Percentiles rank a stretch among this genome's conserved stretches.
phyloP scores from a whole-genome alignment of 2,888 invertebrate species.

The Xylota sylvarum region DNA sequence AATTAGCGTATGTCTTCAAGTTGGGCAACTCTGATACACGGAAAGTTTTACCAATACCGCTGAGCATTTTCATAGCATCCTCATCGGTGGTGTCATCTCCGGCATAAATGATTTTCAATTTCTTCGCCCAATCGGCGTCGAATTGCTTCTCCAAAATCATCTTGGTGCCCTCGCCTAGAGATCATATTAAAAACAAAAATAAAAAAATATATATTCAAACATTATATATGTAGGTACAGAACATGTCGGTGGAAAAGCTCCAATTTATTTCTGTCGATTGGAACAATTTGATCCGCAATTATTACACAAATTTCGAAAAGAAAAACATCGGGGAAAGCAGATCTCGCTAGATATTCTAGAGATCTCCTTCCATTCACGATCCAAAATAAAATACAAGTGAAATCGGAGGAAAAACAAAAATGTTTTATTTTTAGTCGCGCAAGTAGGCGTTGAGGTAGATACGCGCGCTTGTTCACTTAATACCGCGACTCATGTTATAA shows the following conservation, averaged over 20 bases:
- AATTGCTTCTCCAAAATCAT: conserved; percentile 91
- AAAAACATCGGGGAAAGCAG: conserved; percentile 38
- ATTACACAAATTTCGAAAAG: conserved; percentile 28
- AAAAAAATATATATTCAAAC: not conserved
- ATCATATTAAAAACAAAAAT: not conserved
- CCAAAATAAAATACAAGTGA: conserved; percentile 73
- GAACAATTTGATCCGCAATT: conserved; percentile 61
- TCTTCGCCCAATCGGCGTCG: conserved; percentile 91
- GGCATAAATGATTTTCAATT: conserved; percentile 92
- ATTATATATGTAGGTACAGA: not conserved
- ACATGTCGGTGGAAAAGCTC: conserved; percentile 37
- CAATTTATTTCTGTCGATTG: conserved; percentile 62
- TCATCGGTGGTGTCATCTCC: conserved; percentile 96
- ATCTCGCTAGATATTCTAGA: conserved; percentile 27
- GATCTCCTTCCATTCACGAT: conserved; percentile 63
- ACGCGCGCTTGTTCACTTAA: conserved; percentile 56
- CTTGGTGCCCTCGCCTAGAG: conserved; percentile 87
- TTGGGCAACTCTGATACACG: conserved; percentile 90
- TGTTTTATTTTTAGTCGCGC: conserved; percentile 66
- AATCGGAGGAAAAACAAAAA: conserved; percentile 71
- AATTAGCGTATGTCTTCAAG: conserved; percentile 90
- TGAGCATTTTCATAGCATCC: conserved; percentile 92
- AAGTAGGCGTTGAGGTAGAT: conserved; percentile 71
- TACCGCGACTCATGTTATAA: conserved; percentile 61
- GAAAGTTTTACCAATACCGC: conserved; percentile 89